Base-by-base conservation (phyloP, 2,888 invertebrate genomes). In the Pteria penguin region DNA sequence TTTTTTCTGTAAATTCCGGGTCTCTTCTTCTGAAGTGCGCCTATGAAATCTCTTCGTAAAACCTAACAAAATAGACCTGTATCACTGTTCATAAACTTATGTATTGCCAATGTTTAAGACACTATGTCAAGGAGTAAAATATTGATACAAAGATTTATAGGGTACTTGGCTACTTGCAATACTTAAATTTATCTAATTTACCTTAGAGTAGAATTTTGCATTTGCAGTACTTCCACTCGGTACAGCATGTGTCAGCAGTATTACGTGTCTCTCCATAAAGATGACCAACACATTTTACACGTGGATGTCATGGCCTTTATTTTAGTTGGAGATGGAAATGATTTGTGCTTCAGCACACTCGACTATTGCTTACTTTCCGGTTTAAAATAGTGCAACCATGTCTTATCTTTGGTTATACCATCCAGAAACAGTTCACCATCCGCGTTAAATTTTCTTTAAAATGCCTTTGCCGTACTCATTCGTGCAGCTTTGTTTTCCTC, bases 321-420 rank as follows among this genome's bases (percentile, higher is more conserved):
- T 55, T 74, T 68, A 33, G 22, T 52, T 3, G 68, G 74, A 5
- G 74, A 68, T 1, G 74, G 73, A 5, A 52, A 52, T 11, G 26
- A 26, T 36, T 27, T 22, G 31, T 18, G 18, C 14, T 67, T 73
- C 73, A 58, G 67, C 14, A 60, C 67, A 36, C 36, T 45, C 14
- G 73, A 73, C 36, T 67, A 29, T 60, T 36, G 55, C 60, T 73
- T 66, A 4, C 45, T 61, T 52, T 73, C 73, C 14, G 73, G 73
- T 29, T 73, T 67, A 32, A 57, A 73, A 60, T 36, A 22, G 24
- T 45, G 27, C 29, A 73, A 18, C 73, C 73, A 66, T 4, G 73
- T 73, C 52, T 73, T 54, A 31, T 66, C 73, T 24, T 52, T 67
- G 8, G 74, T 74, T 2, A 74, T 68, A 14, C 68, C 24, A 18